Conservation (phyloP, 2,113 vertebrate genomes). For the Cinclus cinclus region DNA sequence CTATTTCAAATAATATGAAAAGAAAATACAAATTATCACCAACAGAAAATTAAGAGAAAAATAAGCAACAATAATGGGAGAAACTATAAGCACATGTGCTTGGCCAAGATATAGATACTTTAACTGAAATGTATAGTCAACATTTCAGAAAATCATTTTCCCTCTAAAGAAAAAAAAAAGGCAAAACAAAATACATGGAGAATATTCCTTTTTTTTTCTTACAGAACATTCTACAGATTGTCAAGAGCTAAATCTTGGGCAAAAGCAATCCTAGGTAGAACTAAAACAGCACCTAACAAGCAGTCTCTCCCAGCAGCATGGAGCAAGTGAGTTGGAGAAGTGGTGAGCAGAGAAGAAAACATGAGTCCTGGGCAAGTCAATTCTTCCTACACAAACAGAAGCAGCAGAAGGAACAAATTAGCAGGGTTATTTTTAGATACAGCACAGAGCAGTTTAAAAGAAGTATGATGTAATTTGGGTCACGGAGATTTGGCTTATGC, state of each 20-base stretch:
- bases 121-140: background rate
- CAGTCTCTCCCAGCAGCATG: background rate
- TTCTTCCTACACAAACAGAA: constrained; percentile 26
- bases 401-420: constrained; percentile 39
- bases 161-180: background rate
- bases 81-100: background rate
- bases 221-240: background rate
- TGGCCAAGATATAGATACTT: background rate
- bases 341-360: background rate
- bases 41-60: background rate
- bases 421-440: background rate
- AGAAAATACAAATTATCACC: background rate
- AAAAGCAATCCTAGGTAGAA: background rate
- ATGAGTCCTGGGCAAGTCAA: background rate
- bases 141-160: background rate
- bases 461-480: constrained; percentile 1
- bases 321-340: background rate
- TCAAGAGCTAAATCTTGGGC: background rate
- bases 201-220: background rate
- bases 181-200: accelerated
- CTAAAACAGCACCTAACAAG: background rate
- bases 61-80: background rate
- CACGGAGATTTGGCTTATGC: background rate
- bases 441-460: background rate
- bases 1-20: background rate